Evolutionary conservation across 2,797 vertebrate genomes (phyloP), one percentile per base, ranked within the genome.

Genomic region (Bradypodion ventrale): DNA sequence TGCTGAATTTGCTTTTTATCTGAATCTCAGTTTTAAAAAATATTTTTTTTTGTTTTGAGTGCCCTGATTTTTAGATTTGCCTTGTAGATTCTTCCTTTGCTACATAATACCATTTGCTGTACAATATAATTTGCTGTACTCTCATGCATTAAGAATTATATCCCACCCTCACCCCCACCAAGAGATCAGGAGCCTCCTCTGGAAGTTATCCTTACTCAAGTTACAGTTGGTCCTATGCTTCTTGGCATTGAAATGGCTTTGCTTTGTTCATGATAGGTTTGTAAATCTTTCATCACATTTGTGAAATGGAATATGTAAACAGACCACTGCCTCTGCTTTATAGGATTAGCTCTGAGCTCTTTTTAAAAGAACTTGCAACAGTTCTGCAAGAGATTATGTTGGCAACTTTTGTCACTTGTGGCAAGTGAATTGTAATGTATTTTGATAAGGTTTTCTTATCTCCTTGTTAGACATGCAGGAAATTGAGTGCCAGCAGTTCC

Each of bases 321-420:
- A n/a, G 46, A 72, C 49, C 12, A 23, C 19, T 80, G 46, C 68
- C 52, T 37, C 25, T 87, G 23, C 32, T 52, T 83, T 77, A 25
- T 4, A 83, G 49, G 49, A 87, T 72, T 82, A 82, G 27, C 15
- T 27, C n/a, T 13, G 52, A 40, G 1, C 25, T 65, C 13, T 72
- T n/a, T 85, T 82, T n/a, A 60, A 76, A 44, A 82, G 75, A 85
- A 72, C 81, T 82, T n/a, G 5, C 59, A 46, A 66, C 37, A 79
- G 16, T 85, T 85, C 85, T 73, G 37, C 40, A 83, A 35, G 49
- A 66, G 70, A 75, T 49, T 80, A 66, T 0, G 1, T 13, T 87
- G 8, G 82, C 83, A 13, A 69, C 8, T 32, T 69, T 87, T 82
- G 60, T 78, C 77, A 63, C 16, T 23, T 80, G 44, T 78, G 40